Conservation (phyloP, 2,888 invertebrate species). For the Drosophila tripunctata region DNA sequence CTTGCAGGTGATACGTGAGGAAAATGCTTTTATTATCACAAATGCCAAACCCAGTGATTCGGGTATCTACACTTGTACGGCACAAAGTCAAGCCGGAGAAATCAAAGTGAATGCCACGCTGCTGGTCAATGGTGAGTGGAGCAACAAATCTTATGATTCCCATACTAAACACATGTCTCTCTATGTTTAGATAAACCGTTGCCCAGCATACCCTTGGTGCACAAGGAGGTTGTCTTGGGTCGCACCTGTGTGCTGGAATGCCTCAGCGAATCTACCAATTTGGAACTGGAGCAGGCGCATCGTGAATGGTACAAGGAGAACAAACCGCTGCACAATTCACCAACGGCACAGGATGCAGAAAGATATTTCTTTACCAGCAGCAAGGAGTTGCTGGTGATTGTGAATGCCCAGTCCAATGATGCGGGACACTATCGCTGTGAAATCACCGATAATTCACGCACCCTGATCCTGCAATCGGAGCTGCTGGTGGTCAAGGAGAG, state of each 20-base stretch:
- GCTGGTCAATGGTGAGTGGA: constrained; percentile 86
- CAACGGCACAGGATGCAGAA: constrained; percentile 84
- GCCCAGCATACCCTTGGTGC: constrained; percentile 88
- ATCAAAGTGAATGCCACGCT: constrained; percentile 94
- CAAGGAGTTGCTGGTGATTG: constrained; percentile 94
- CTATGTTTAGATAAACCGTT: constrained; percentile 90
- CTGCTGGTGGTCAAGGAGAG: constrained; percentile 77
- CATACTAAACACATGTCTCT: background rate
- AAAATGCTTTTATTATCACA: constrained; percentile 96
- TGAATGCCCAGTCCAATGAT: constrained; percentile 91
- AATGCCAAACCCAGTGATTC: constrained; percentile 94
- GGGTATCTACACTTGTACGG: constrained; percentile 97
- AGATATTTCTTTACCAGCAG: constrained; percentile 94
- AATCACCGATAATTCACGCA: constrained; percentile 88
- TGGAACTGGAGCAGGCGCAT: constrained; percentile 85
- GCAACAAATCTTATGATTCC: background rate
- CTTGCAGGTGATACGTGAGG: constrained; percentile 95
- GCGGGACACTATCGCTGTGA: constrained; percentile 95
- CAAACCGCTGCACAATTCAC: constrained; percentile 86
- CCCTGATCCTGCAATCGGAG: constrained; percentile 73
- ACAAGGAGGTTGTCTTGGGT: constrained; percentile 92
- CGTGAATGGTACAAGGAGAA: constrained; percentile 93
- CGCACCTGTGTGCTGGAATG: constrained; percentile 95
- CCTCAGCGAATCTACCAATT: constrained; percentile 86
- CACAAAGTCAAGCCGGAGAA: constrained; percentile 94